Evolutionary conservation across 2,888 invertebrate genomes (phyloP), one percentile per base, ranked within the genome.

Genomic region (Embidobia sp.): DNA sequence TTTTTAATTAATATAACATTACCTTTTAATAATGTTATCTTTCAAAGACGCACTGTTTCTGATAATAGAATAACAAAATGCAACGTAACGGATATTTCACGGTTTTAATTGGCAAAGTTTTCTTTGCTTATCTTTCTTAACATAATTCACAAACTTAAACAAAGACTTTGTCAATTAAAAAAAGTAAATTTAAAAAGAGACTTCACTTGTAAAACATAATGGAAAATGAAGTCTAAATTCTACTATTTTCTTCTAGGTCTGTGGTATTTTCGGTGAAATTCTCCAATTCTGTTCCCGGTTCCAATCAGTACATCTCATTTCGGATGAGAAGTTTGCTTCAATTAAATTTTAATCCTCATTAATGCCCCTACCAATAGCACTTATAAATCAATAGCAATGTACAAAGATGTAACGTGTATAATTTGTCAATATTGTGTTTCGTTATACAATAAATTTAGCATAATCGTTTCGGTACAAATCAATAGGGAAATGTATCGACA

Each of bases 271-370:
- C 18, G 3, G 37, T 29, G 18, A 40, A 63, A 31, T 42, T 29
- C 31, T 16, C 42, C 51, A 64, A 51, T 64, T 40, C 33, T 10
- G 29, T 29, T 42, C 11, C 22, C 11, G 22, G 10, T 40, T 31
- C 40, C 31, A 51, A 64, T 64, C 64, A 51, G 64, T 63, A 33
- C 31, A 51, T 51, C 49, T 51, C 42, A 64, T 64, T 64, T 49
- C 42, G 31, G 42, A 51, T 35, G 49, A 48, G 49, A 42, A 64
- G 64, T 64, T 42, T 42, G 5, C 35, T 53, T 44, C 66, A 66
- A 66, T 66, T 53, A 53, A 66, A 66, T 44, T 44, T 53, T 66
- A 53, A 66, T 66, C 35, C 26, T 13, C 16, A 44, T n/a, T 53
- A 53, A 66, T 66, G 53, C 51, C 40, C 44, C 35, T 3, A 44